A percentile compares a stretch with the other conserved stretches of the same genome.
phyloP scores from a whole-genome alignment of 2,888 invertebrate genomes.

The Gerosis bhagava region DNA sequence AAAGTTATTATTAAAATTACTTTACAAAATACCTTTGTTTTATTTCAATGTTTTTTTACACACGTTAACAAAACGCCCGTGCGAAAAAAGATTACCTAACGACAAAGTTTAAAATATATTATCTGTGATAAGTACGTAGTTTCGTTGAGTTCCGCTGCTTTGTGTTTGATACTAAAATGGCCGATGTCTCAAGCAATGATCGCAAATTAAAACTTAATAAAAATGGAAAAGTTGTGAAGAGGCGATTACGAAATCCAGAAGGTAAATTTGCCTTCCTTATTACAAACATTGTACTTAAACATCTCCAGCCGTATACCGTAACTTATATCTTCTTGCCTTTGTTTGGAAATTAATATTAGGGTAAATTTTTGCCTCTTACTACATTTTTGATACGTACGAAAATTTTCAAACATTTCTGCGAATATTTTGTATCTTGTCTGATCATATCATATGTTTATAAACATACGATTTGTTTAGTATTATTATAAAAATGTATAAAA shows the following conservation, averaged over 20 bases:
- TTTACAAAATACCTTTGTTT: no score
- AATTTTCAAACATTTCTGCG: constrained; percentile 30
- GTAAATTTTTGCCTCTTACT: constrained; percentile 68
- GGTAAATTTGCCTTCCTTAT: constrained; percentile 49
- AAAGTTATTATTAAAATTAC: no score
- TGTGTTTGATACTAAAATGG: constrained; percentile 72
- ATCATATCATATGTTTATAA: no score
- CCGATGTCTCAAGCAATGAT: constrained; percentile 77
- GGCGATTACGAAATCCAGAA: constrained; percentile 74
- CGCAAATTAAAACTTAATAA: constrained; percentile 75
- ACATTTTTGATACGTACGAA: constrained; percentile 60
- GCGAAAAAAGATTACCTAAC: no score
- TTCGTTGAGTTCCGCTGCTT: constrained; percentile 2
- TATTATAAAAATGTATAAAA: no score
- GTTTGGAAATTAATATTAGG: constrained; percentile 37
- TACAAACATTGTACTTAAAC: constrained; percentile 13
- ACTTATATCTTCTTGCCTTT: constrained; percentile 31
- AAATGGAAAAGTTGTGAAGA: constrained; percentile 76
- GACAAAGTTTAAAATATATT: no score
- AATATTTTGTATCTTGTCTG: constrained; percentile 9
- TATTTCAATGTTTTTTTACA: no score
- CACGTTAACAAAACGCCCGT: no score
- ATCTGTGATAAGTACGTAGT: constrained; percentile 3
- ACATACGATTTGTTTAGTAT: no score
- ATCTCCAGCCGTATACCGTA: constrained; percentile 9